Percentiles rank a stretch among this genome's conserved stretches.
These are phyloP conservation scores for Eumacrocentrus americanus DNA, from an alignment of 2,888 invertebrate species.

Conservation along the genomic window DNA sequence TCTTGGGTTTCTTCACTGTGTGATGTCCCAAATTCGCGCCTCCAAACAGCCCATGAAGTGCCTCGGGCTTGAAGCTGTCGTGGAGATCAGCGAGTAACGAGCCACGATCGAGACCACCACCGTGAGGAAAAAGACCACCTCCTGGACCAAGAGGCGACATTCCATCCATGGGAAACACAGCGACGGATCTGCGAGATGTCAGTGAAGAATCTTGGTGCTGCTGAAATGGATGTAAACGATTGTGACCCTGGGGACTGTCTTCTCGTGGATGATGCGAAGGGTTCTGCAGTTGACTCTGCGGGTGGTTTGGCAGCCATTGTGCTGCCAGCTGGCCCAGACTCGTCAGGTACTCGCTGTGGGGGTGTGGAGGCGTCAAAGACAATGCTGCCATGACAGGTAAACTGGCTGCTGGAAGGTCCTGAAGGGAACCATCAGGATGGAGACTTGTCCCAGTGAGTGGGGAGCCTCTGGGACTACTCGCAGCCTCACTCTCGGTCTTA, in stretches of 20 bases:
- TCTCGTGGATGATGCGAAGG: conserved; percentile 48
- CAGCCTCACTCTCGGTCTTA: conserved; percentile 55
- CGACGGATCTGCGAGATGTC: conserved; percentile 42
- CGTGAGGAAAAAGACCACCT: conserved; percentile 50
- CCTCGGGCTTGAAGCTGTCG: conserved; percentile 57
- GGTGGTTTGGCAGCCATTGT: conserved; percentile 55
- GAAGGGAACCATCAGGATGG: conserved; percentile 51
- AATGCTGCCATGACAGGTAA: conserved; percentile 68
- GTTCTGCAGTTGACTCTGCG: conserved; percentile 45
- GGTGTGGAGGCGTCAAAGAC: conserved; percentile 81
- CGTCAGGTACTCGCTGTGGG: conserved; percentile 60
- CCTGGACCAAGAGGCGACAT: conserved; percentile 46
- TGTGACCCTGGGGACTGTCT: conserved; percentile 49
- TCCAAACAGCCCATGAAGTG: conserved; percentile 53
- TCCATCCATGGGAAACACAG: conserved; percentile 54
- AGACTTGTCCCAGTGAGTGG: conserved; percentile 49
- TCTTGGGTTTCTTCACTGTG: conserved; percentile 52
- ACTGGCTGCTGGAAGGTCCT: conserved; percentile 56
- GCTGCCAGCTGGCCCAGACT: conserved; percentile 57
- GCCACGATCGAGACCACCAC: conserved; percentile 47
- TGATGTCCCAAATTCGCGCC: conserved; percentile 43
- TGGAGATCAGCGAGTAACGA: conserved; percentile 52
- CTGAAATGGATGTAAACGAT: conserved; percentile 39
- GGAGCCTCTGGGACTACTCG: conserved; percentile 56
- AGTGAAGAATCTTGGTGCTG: conserved; percentile 43